A percentile compares a stretch with the other conserved stretches of the same genome.
Evolutionary conservation across 2,113 vertebrate genomes (phyloP).

Genomic region (Archocentrus centrarchus): DNA sequence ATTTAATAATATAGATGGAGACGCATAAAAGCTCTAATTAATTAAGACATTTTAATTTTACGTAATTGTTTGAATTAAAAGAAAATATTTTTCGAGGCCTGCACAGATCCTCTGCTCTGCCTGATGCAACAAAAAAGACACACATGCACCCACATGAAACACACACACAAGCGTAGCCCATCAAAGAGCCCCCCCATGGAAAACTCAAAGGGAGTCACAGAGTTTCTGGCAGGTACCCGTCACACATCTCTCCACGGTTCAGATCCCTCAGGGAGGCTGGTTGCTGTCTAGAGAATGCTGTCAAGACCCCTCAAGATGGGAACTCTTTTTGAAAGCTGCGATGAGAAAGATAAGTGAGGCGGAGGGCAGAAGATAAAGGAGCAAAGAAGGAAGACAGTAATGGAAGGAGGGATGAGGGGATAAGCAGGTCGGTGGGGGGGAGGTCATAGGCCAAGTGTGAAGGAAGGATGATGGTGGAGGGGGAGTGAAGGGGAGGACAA

Average conservation of each 20-base stretch:
- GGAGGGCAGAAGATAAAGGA: conserved; percentile 45
- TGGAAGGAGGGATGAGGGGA: conserved; percentile 21
- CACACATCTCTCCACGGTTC: conserved; percentile 61
- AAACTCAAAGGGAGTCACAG: conserved; percentile 57
- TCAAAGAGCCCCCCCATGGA: conserved; percentile 50
- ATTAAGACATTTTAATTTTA: background rate
- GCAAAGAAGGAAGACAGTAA: conserved; percentile 5
- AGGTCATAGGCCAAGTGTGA: conserved; percentile 6
- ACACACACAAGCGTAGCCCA: background rate
- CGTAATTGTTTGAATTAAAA: background rate
- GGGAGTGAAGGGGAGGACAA: conserved; percentile 3
- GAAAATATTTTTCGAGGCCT: background rate
- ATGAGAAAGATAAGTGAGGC: conserved; percentile 17
- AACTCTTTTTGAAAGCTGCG: conserved; percentile 31
- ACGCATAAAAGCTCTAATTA: background rate
- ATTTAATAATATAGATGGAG: conserved; percentile 3
- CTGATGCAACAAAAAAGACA: conserved; percentile 57
- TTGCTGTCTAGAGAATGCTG: conserved; percentile 48
- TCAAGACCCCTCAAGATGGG: conserved; percentile 49
- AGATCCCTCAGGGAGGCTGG: conserved; percentile 46
- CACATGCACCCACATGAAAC: conserved; percentile 21
- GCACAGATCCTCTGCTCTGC: background rate
- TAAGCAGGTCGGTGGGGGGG: background rate
- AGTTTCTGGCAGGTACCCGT: conserved; percentile 49
- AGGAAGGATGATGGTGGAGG: conserved; percentile 28